Evolutionary conservation across 2,113 vertebrate genomes (phyloP), one percentile per base, ranked within the genome.

Genomic region (Alectura lathami): DNA sequence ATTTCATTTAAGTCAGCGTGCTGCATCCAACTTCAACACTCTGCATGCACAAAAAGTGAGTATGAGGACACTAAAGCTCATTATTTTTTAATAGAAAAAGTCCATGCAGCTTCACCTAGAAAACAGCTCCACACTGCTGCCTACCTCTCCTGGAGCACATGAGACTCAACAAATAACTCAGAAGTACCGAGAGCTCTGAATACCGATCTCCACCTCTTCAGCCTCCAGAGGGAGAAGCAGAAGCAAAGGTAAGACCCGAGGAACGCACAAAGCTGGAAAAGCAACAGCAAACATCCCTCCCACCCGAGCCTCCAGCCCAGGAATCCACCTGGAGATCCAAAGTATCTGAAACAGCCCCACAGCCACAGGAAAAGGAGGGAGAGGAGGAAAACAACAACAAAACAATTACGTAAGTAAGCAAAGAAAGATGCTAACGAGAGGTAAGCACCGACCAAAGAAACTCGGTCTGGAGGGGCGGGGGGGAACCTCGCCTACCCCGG

Each of bases 301-400:
- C 77, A 69, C 74, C 69, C 45, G 26, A 93, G 79, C 83, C 85
- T 80, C 73, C 87, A 63, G 59, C 93, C 76, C 96, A 78, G 92
- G 85, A 95, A 92, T 96, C 86, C 95, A 96, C 95, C 96, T 94
- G 96, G 93, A 88, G 92, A 88, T 88, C n/a, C 38, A 18, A 91
- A 96, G 77, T 66, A 95, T 92, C 93, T 81, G 85, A 95, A 94
- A 86, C 75, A 87, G 79, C 86, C 82, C 82, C 54, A 76, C 86
- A 74, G 91, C 87, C 93, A 81, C 24, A 15, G 18, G 70, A 22
- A 75, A 69, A 47, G 17, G 51, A 84, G 34, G 10, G n/a, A 59
- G 57, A 38, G 14, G 5, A 56, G 18, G 11, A n/a, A 22, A 89
- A 82, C 70, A 67, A 91, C 47, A 24, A 8, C 64, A 79, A 89